Base-by-base conservation (phyloP, 2,888 invertebrate species). In the Orthosia gracilis region DNA sequence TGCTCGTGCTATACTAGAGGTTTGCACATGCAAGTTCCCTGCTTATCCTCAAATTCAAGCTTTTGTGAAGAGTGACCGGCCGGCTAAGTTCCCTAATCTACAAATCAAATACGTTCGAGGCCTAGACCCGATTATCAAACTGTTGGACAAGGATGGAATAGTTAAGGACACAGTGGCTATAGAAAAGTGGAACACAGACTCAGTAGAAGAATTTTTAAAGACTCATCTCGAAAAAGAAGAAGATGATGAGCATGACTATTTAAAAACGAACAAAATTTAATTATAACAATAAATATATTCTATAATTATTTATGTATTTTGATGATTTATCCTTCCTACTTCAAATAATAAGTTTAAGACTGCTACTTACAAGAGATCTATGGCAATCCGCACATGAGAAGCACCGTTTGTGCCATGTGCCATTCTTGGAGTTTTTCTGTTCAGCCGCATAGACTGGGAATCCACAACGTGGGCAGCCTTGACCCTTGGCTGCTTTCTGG, bases 41-140 rank as follows among this genome's bases (percentile, higher is more conserved):
- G 98, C 99, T 12, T 99, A 99, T 97, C 99, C 99, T 57, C 99
- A 99, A 97, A 99, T 99, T 88, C 99, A 99, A 97, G 99, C 99
- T 23, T 99, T 99, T 92, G 98, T 99, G 67, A 99, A 99, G 93
- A 98, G 99, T 93, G 98, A 99, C 84, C 97, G 98, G 87, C 99
- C 99, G 12, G 97, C 97, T 4, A 98, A 99, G 93, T 99, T 99
- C 92, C 98, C 99, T 50, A 99, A 99, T 93, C 97, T 99, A 73
- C 97, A 98, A 93, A 98, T 99, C 63, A 98, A 98, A 91, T 99
- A 99, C 91, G 98, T 99, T 0, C 97, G 99, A 78, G 99, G 99
- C 9, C 96, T 99, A 71, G 99, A 99, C 95, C 99, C 99, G 0
- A 98, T 99, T 80, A 99, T 99, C 62, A 98, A 99, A 92, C 96